Evolutionary conservation across 2,113 vertebrate species (phyloP).

Genomic region (Oryzias curvinotus): DNA sequence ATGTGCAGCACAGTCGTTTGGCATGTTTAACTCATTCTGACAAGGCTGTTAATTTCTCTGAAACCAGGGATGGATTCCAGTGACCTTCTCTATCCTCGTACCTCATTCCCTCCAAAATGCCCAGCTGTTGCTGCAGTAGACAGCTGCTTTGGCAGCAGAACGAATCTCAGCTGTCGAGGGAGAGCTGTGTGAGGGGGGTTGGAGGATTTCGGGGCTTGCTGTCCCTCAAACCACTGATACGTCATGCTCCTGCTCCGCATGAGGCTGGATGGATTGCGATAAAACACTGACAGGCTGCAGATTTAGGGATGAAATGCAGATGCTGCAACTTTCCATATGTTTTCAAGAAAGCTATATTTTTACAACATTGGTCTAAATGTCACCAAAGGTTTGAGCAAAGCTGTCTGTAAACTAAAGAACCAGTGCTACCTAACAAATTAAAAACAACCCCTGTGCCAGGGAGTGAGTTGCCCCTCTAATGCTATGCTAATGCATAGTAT

Average conservation of each 20-base stretch:
- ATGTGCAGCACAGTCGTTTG: conserved; percentile 16
- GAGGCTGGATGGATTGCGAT: conserved; percentile 35
- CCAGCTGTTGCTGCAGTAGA: conserved; percentile 72
- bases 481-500: too few species aligned
- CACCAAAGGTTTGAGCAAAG: neutral
- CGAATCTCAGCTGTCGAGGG: conserved; percentile 73
- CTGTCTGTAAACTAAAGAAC: too few species aligned
- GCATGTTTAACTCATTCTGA: conserved; percentile 60
- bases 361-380: conserved; percentile 26
- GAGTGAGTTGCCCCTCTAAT: too few species aligned
- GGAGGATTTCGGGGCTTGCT: conserved; percentile 44
- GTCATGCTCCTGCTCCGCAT: conserved; percentile 11
- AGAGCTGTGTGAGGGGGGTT: conserved; percentile 38
- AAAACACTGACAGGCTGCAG: conserved; percentile 61
- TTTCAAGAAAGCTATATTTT: neutral
- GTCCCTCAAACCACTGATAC: conserved; percentile 42
- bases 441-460: too few species aligned
- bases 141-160: conserved; percentile 71
- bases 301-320: conserved; percentile 38
- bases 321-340: conserved; percentile 14
- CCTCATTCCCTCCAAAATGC: conserved; percentile 73
- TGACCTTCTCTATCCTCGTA: conserved; percentile 33
- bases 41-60: conserved; percentile 76
- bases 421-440: too few species aligned
- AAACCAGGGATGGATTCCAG: conserved; percentile 66